A percentile compares a stretch with the other conserved stretches of the same genome.
Conservation (phyloP, 2,113 vertebrate species). For the Phrynosoma platyrhinos region DNA sequence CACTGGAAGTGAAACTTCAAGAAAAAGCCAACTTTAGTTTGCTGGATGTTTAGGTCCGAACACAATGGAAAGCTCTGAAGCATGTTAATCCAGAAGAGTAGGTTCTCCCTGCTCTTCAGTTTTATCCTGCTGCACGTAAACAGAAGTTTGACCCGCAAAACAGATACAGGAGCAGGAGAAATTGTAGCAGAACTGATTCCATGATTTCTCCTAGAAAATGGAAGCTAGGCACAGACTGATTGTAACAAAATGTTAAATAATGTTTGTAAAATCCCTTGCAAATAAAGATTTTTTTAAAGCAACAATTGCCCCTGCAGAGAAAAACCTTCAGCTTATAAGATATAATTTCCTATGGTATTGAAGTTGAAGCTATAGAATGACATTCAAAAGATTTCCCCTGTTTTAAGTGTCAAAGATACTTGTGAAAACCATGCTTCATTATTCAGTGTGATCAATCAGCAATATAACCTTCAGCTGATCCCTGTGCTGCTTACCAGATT, state of each 20-base stretch:
- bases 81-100: background rate
- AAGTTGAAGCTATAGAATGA: background rate
- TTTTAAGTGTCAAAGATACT: background rate
- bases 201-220: background rate
- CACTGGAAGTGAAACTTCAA: background rate
- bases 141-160: background rate
- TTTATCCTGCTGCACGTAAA: background rate
- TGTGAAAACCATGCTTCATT: background rate
- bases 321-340: background rate
- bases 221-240: background rate
- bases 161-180: background rate
- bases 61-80: background rate
- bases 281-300: background rate
- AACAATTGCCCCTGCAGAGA: background rate
- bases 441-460: background rate
- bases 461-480: too few species aligned
- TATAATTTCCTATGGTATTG: background rate
- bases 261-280: background rate
- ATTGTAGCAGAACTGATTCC: background rate
- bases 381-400: background rate
- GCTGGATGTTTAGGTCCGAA: background rate
- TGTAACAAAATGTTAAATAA: background rate
- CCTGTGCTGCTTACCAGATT: background rate
- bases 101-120: background rate
- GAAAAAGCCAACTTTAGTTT: background rate